phyloP scores from a whole-genome alignment of 2,797 vertebrate species.

The Falco cherrug region DNA sequence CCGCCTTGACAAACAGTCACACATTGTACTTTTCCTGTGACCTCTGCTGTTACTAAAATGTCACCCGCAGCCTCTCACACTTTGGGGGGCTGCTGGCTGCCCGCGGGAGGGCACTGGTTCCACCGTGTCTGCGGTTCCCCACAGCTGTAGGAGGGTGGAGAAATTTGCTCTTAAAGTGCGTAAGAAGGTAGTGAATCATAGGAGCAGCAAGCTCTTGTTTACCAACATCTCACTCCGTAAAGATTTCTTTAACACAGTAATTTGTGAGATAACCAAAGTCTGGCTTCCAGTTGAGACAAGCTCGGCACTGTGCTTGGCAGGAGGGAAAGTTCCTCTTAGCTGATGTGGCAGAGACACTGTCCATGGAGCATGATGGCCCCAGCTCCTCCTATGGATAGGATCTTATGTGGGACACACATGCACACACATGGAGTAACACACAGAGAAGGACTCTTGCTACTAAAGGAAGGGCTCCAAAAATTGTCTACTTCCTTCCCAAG shows the following conservation, averaged over 20 bases:
- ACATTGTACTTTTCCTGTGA: neutral
- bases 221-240: neutral
- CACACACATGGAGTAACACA: neutral
- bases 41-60: neutral
- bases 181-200: constrained; percentile 64
- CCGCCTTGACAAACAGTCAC: neutral
- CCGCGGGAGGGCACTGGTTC: neutral
- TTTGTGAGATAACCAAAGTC: constrained; percentile 20
- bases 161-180: constrained; percentile 20
- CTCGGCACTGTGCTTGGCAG: neutral
- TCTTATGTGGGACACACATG: neutral
- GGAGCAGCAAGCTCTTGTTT: constrained; percentile 37
- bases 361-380: neutral
- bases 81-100: neutral
- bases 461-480: neutral
- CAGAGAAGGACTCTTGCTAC: neutral
- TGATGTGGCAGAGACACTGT: neutral
- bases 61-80: neutral
- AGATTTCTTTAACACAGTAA: constrained; percentile 10
- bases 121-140: constrained; percentile 28
- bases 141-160: constrained; percentile 12
- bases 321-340: neutral
- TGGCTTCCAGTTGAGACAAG: constrained; percentile 44
- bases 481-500: neutral
- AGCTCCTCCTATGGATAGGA: neutral